Evolutionary conservation across 1,140 invertebrate genomes (phyloP).

Genomic region (Artemia franciscana): DNA sequence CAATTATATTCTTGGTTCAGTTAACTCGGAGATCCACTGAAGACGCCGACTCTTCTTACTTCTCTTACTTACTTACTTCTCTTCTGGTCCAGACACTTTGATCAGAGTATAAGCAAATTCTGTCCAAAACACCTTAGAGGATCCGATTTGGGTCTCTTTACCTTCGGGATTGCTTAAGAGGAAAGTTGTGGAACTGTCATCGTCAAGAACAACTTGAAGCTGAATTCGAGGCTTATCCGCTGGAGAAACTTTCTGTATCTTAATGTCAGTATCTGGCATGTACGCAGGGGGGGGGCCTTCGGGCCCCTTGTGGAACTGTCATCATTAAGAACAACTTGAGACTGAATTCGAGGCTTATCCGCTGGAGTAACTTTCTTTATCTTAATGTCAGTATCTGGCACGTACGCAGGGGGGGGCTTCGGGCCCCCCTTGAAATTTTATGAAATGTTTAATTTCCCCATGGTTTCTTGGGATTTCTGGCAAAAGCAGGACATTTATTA

Average conservation of each 20-base stretch:
- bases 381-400: not conserved
- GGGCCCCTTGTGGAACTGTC: constrained; percentile 75
- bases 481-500: too few relatives aligned
- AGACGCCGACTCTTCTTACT: constrained; percentile 74
- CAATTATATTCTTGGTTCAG: constrained; percentile 84
- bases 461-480: too few relatives aligned
- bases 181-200: constrained; percentile 83
- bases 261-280: not conserved
- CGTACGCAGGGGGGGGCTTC: too few relatives aligned
- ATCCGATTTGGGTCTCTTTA: constrained; percentile 55
- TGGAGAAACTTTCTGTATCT: constrained; percentile 89
- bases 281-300: too few relatives aligned
- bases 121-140: constrained; percentile 88
- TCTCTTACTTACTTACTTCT: constrained; percentile 53
- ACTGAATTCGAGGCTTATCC: constrained; percentile 90
- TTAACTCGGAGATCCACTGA: constrained; percentile 87
- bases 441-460: too few relatives aligned
- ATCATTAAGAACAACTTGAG: constrained; percentile 91
- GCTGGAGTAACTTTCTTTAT: constrained; percentile 96
- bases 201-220: constrained; percentile 86
- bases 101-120: constrained; percentile 41
- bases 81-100: constrained; percentile 34
- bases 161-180: constrained; percentile 83
- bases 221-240: constrained; percentile 96
- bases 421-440: constrained; percentile 76